Conservation (phyloP, 2,888 invertebrate genomes). For the Hololepta plana region DNA sequence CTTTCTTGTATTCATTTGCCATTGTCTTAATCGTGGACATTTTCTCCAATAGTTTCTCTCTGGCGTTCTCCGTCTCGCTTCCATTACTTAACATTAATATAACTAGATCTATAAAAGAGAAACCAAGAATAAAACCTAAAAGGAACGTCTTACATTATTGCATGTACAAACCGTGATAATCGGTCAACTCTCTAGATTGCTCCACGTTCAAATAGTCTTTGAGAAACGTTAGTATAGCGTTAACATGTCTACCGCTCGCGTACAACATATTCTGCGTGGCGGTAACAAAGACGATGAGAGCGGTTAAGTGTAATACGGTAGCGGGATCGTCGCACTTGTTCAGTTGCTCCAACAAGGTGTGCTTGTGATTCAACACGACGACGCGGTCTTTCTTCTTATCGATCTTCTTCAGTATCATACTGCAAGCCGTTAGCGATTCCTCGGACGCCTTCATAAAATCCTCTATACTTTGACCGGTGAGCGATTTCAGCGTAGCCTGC, state of each 20-base stretch:
- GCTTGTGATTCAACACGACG: slow-evolving; percentile 60
- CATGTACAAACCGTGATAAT: slow-evolving; percentile 56
- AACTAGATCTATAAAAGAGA: slow-evolving; percentile 38
- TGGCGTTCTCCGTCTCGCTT: slow-evolving; percentile 31
- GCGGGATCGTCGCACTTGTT: slow-evolving; percentile 59
- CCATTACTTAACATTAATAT: slow-evolving; percentile 38
- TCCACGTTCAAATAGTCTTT: slow-evolving; percentile 48
- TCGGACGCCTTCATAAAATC: slow-evolving; percentile 65
- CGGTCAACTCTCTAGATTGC: slow-evolving; percentile 41
- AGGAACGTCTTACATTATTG: neutral
- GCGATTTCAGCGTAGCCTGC: slow-evolving; percentile 44
- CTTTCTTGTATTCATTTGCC: slow-evolving; percentile 32
- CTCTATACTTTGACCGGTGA: slow-evolving; percentile 53
- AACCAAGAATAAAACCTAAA: slow-evolving; percentile 5
- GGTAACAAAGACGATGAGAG: slow-evolving; percentile 62
- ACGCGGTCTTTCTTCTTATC: slow-evolving; percentile 80
- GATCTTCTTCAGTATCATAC: slow-evolving; percentile 68
- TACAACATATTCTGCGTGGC: slow-evolving; percentile 70
- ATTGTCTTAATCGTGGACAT: slow-evolving; percentile 32
- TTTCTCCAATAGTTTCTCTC: slow-evolving; percentile 29
- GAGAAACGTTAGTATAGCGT: slow-evolving; percentile 56
- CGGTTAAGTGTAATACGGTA: slow-evolving; percentile 56
- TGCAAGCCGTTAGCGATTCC: slow-evolving; percentile 46
- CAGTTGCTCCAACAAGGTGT: slow-evolving; percentile 63
- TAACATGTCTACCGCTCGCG: slow-evolving; percentile 87